A percentile compares a stretch with the other conserved stretches of the same genome.
Evolutionary conservation across 2,888 invertebrate genomes (phyloP).

Genomic region (Epinotia brunnichana): DNA sequence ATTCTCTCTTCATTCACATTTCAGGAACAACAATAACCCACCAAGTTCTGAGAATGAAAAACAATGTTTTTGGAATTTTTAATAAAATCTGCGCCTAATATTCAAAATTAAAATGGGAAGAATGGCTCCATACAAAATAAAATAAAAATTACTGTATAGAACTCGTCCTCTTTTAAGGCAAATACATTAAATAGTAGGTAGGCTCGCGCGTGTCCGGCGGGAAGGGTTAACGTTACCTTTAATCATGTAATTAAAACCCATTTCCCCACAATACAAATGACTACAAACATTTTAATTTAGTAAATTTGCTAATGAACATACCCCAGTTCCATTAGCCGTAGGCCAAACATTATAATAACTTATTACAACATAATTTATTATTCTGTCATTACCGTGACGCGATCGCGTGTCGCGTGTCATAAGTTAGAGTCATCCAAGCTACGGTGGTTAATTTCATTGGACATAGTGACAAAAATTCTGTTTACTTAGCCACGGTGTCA

Average conservation of each 20-base stretch:
- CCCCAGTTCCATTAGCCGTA: conserved; percentile 66
- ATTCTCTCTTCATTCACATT: neutral
- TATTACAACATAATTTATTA: conserved; percentile 83
- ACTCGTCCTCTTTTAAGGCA: neutral
- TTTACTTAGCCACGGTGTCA: conserved; percentile 68
- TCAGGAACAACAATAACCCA: neutral
- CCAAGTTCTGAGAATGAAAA: neutral
- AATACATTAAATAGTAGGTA: conserved; percentile 16
- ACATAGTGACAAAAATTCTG: conserved; percentile 82
- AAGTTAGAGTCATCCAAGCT: conserved; percentile 71
- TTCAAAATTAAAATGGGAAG: neutral
- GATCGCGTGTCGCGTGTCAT: conserved; percentile 78
- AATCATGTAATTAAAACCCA: conserved; percentile 41
- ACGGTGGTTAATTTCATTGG: conserved; percentile 78
- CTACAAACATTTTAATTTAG: conserved; percentile 63
- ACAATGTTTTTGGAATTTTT: too few relatives aligned
- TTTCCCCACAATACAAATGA: conserved; percentile 41
- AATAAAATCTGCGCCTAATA: neutral
- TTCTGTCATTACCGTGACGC: conserved; percentile 80
- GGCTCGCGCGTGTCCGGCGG: conserved; percentile 22
- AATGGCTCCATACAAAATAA: neutral
- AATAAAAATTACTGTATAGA: neutral
- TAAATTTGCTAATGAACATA: conserved; percentile 75
- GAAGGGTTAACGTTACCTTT: conserved; percentile 55
- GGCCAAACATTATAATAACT: conserved; percentile 79